phyloP scores from a whole-genome alignment of 2,888 invertebrate species.

The Agonopterix heracliana region DNA sequence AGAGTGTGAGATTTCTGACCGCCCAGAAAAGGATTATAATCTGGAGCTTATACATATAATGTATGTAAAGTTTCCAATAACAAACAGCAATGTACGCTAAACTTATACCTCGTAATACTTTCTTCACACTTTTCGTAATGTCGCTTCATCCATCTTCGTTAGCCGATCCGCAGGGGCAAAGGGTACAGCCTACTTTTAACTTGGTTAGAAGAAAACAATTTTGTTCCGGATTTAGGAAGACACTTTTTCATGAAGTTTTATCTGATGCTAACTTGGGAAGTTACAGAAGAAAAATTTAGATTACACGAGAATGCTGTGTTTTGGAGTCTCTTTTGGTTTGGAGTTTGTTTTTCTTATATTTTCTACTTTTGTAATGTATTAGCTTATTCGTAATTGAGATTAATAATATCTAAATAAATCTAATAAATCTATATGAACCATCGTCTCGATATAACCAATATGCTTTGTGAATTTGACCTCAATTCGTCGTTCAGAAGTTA shows the following conservation, averaged over 20 bases:
- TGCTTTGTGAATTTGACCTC: too few species aligned
- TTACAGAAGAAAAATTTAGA: conserved; percentile 1
- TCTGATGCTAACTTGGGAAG: conserved; percentile 6
- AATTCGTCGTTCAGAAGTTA: too few species aligned
- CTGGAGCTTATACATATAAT: too few species aligned
- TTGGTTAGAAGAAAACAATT: conserved; percentile 29
- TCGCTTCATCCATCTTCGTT: conserved; percentile 58
- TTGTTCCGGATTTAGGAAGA: conserved; percentile 32
- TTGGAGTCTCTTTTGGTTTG: background rate
- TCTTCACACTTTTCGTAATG: conserved; percentile 28
- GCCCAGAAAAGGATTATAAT: too few species aligned
- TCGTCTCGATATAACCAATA: too few species aligned
- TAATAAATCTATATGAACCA: too few species aligned
- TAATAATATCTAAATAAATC: too few species aligned
- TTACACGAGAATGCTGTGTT: background rate
- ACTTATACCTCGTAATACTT: conserved; percentile 8
- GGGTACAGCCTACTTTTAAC: conserved; percentile 29
- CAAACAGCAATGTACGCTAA: conserved; percentile 19
- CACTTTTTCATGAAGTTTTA: conserved; percentile 20
- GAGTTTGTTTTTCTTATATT: too few species aligned
- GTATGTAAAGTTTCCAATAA: background rate
- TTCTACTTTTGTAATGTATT: too few species aligned
- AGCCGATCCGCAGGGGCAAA: conserved; percentile 42
- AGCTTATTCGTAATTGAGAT: too few species aligned
- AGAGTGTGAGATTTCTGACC: too few species aligned